phyloP scores from a whole-genome alignment of 2,113 vertebrate genomes.

The Blennius ocellaris region DNA sequence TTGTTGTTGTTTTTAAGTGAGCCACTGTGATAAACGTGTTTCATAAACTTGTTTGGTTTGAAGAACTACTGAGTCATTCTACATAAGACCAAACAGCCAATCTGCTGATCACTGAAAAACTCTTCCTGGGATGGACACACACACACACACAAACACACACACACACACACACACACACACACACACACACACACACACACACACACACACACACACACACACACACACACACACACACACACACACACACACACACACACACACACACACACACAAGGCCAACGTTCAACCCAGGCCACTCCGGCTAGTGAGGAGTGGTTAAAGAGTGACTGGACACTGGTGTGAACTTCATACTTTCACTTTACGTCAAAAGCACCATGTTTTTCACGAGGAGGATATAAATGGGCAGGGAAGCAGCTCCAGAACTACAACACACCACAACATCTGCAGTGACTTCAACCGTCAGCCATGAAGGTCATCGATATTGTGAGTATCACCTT shows the following conservation, averaged over 20 bases:
- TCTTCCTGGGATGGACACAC: neutral
- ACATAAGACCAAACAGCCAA: slow-evolving; percentile 24
- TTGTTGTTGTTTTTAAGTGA: no score
- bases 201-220: slow-evolving; percentile 9
- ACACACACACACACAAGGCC: slow-evolving; percentile 31
- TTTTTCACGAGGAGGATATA: slow-evolving; percentile 30
- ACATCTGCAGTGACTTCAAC: slow-evolving; percentile 14
- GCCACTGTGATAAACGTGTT: no score
- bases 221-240: neutral
- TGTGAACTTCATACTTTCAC: neutral
- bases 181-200: no score
- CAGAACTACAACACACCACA: slow-evolving; percentile 12
- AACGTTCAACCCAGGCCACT: slow-evolving; percentile 48
- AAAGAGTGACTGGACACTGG: slow-evolving; percentile 59
- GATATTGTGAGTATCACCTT: slow-evolving; percentile 65
- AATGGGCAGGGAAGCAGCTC: neutral
- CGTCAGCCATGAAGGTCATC: slow-evolving; percentile 72
- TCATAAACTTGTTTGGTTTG: no score
- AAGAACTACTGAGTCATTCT: slow-evolving; percentile 12
- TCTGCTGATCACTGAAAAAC: slow-evolving; percentile 51
- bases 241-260: neutral
- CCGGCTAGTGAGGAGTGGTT: slow-evolving; percentile 52
- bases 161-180: slow-evolving; percentile 17
- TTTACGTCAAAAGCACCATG: neutral
- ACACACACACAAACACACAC: neutral